Conservation (phyloP, 2,113 vertebrate species). For the Otus sunia region DNA sequence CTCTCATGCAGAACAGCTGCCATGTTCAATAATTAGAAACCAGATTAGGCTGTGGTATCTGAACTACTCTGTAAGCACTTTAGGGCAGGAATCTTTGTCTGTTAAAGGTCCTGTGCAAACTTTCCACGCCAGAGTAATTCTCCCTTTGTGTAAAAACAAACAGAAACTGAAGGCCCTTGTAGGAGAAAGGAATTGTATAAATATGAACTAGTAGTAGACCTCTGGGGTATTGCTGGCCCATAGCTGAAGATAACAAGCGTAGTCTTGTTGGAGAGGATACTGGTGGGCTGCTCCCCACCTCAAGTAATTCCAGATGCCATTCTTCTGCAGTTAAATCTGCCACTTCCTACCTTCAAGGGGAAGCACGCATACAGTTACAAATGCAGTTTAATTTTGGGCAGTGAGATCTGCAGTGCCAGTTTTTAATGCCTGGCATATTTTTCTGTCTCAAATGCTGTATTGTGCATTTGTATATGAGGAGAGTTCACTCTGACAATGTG, state of each 20-base stretch:
- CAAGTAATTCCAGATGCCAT: background rate
- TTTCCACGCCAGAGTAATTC: background rate
- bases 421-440: background rate
- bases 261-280: background rate
- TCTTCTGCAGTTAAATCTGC: background rate
- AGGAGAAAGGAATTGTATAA: background rate
- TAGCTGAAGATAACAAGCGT: background rate
- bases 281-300: background rate
- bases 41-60: background rate
- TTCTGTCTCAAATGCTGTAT: background rate
- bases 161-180: background rate
- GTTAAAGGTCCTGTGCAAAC: background rate
- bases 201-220: background rate
- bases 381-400: background rate
- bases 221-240: background rate
- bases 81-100: background rate
- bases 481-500: background rate
- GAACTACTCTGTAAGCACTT: background rate
- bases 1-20: background rate
- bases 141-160: slow-evolving; percentile 16
- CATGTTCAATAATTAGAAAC: background rate
- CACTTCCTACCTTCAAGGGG: background rate
- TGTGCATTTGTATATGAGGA: background rate
- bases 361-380: background rate
- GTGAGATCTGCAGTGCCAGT: background rate